These are phyloP conservation scores for Numida meleagris DNA, from an alignment of 2,113 vertebrate species.

Conservation along the genomic window DNA sequence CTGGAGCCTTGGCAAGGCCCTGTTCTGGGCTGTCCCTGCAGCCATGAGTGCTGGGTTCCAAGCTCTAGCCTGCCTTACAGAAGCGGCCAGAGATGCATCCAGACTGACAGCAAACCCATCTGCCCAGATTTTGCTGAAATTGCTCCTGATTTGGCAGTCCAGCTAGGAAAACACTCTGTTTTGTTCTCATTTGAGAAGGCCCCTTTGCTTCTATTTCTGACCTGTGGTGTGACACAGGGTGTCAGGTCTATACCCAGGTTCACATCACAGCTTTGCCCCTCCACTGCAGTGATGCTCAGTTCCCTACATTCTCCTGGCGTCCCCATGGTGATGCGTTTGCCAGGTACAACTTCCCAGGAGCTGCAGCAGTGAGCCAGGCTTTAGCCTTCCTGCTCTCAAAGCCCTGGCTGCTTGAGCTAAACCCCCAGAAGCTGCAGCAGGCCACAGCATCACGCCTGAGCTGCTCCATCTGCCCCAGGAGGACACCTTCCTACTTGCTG, in stretches of 20 bases:
- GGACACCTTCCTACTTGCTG: not conserved
- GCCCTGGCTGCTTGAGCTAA: not conserved
- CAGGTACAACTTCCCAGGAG: not conserved
- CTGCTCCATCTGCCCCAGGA: not conserved
- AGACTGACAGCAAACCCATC: constrained; percentile 8
- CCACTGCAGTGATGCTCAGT: not conserved
- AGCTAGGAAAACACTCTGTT: not conserved
- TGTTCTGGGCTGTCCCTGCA: fast-evolving
- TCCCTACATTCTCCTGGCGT: not conserved
- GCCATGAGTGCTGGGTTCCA: not conserved
- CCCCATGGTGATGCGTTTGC: not conserved
- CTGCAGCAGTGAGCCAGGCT: not conserved
- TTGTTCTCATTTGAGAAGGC: not conserved
- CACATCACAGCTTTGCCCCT: not conserved
- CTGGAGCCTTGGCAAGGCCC: not conserved
- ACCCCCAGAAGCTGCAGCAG: not conserved
- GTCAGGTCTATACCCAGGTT: not conserved
- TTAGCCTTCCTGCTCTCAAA: not conserved
- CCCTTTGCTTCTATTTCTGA: not conserved
- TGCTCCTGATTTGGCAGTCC: not conserved
- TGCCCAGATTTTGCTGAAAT: not conserved
- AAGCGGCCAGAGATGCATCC: not conserved
- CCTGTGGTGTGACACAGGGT: not conserved
- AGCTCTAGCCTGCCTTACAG: not conserved
- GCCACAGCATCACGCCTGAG: not conserved